A percentile compares a stretch with the other conserved stretches of the same genome.
Evolutionary conservation across 1,140 invertebrate species (phyloP).

Genomic region (Drosophila rhopaloa): DNA sequence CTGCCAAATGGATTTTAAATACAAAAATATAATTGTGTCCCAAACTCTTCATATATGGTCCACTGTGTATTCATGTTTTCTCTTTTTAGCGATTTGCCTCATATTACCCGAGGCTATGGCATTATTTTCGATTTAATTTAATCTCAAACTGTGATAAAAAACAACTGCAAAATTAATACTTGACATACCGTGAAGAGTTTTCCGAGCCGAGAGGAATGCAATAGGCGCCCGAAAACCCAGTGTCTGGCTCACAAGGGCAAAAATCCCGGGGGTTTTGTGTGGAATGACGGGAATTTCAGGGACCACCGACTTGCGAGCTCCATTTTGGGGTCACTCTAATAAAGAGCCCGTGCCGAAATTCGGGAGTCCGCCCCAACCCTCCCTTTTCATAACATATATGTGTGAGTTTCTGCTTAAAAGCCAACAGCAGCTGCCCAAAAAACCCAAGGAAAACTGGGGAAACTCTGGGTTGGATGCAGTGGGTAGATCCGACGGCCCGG

Average conservation of each 20-base stretch:
- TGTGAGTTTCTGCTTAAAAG: constrained; percentile 73
- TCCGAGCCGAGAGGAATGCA: constrained; percentile 11
- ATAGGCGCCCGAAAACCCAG: constrained; percentile 10
- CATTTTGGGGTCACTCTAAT: constrained; percentile 76
- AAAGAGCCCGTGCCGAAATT: constrained; percentile 41
- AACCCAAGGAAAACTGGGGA: constrained; percentile 24
- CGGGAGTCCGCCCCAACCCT: not conserved
- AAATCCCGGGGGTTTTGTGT: not conserved
- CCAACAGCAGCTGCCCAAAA: constrained; percentile 55
- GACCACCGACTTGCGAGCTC: constrained; percentile 33
- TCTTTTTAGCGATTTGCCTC: not conserved
- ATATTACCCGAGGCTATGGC: not conserved
- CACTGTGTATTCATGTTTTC: not conserved
- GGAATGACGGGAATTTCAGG: constrained; percentile 24
- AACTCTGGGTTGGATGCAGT: not conserved
- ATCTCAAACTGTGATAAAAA: constrained; percentile 11
- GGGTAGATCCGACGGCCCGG: not conserved
- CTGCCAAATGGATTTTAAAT: no score
- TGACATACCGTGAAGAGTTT: constrained; percentile 10
- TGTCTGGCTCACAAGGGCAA: constrained; percentile 11
- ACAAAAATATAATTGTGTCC: no score
- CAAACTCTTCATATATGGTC: no score
- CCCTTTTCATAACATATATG: constrained; percentile 15
- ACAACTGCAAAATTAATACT: constrained; percentile 21
- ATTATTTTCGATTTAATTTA: constrained; percentile 10